phyloP scores from a whole-genome alignment of 2,888 invertebrate genomes.

The Acleris laterana region DNA sequence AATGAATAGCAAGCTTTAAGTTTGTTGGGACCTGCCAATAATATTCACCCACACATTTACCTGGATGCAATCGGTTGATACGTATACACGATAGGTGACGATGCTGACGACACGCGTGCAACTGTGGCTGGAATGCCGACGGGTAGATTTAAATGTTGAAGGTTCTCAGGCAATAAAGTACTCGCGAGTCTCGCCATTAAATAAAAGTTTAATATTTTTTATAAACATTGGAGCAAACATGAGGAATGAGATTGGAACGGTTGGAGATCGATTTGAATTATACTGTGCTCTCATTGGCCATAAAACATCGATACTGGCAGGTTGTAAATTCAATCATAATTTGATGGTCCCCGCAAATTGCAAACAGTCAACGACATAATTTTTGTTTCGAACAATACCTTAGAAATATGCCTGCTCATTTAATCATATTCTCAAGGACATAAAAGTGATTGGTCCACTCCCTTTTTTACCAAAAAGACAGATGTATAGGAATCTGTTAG shows the following conservation, averaged over 20 bases:
- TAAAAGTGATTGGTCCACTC: too few species aligned
- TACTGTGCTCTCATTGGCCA: conserved; percentile 1
- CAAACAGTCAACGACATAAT: too few species aligned
- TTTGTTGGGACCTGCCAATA: conserved; percentile 70
- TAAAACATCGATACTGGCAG: neutral
- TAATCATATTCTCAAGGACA: too few species aligned
- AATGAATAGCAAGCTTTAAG: conserved; percentile 60
- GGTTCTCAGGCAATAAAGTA: conserved; percentile 35
- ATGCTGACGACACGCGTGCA: conserved; percentile 63
- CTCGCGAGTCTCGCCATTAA: conserved; percentile 25
- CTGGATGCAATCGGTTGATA: conserved; percentile 57
- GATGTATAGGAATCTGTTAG: too few species aligned
- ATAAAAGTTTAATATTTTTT: conserved; percentile 35
- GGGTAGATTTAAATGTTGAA: conserved; percentile 46
- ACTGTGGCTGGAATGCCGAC: conserved; percentile 59
- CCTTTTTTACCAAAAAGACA: too few species aligned
- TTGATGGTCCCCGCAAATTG: too few species aligned
- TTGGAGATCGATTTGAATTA: conserved; percentile 1
- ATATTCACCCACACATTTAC: conserved; percentile 76
- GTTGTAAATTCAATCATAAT: neutral
- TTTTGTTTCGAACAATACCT: too few species aligned
- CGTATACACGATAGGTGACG: conserved; percentile 54
- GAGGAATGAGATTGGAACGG: conserved; percentile 6
- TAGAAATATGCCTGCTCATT: too few species aligned
- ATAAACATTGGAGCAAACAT: conserved; percentile 9